These are phyloP conservation scores for Orycteropus afer DNA, from an alignment of 2,113 vertebrate genomes.

Conservation along the genomic window DNA sequence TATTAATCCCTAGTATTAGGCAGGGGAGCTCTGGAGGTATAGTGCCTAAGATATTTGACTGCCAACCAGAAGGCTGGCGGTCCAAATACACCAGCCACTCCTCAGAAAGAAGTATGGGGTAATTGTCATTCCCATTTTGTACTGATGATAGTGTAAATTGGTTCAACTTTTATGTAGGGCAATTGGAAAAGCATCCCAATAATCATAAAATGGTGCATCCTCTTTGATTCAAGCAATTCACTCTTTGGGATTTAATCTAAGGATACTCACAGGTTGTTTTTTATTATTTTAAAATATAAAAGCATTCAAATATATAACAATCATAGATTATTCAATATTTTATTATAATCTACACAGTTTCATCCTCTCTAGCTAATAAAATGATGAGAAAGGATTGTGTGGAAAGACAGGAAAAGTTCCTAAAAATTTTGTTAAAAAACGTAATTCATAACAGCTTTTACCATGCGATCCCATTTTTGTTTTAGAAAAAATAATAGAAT, in stretches of 20 bases:
- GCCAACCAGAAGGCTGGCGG: too few species aligned
- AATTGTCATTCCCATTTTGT: background rate
- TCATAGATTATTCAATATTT: background rate
- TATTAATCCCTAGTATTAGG: background rate
- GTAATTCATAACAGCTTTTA: background rate
- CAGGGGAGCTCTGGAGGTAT: too few species aligned
- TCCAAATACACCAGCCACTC: too few species aligned
- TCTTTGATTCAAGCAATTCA: background rate
- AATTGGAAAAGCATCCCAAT: background rate
- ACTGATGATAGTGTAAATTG: background rate
- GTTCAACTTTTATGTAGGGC: background rate
- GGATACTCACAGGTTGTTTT: background rate
- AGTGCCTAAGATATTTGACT: too few species aligned
- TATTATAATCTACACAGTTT: background rate
- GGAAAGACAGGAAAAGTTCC: background rate
- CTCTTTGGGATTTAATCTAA: background rate
- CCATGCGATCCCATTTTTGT: too few species aligned
- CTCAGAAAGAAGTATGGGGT: too few species aligned
- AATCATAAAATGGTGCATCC: background rate
- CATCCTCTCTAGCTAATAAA: background rate
- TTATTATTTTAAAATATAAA: background rate
- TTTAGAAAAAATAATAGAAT: too few species aligned
- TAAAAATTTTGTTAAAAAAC: conserved; percentile 5
- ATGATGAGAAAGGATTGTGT: background rate
- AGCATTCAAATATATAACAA: background rate